Conservation (phyloP, 2,797 vertebrate species). For the Champsocephalus gunnari region DNA sequence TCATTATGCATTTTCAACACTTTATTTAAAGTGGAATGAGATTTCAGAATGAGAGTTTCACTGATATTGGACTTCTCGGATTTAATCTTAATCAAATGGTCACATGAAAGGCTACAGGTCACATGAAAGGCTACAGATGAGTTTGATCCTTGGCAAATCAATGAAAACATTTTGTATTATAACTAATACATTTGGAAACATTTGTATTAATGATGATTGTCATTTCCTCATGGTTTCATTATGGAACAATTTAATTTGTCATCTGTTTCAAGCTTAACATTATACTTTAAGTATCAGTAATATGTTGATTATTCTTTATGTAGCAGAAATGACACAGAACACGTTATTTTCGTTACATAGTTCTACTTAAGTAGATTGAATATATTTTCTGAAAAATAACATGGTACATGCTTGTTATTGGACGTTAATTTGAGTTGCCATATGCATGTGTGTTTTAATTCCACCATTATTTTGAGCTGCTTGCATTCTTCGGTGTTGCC, state of each 20-base stretch:
- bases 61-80: not conserved
- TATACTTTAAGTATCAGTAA: no score
- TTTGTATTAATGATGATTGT: not conserved
- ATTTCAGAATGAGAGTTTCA: not conserved
- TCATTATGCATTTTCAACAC: not conserved
- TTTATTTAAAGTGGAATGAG: not conserved
- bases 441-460: slow-evolving; percentile 25
- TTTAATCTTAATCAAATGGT: not conserved
- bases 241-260: no score
- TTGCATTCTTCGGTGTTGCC: not conserved
- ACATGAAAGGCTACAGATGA: not conserved
- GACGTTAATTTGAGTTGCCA: slow-evolving; percentile 10
- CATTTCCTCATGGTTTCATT: not conserved
- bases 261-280: no score
- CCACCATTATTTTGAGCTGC: slow-evolving; percentile 17
- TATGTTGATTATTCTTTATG: no score
- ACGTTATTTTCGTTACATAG: no score
- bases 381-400: not conserved
- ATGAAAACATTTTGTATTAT: not conserved
- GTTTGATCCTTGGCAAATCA: not conserved
- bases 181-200: not conserved
- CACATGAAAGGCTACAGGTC: not conserved
- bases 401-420: slow-evolving; percentile 3
- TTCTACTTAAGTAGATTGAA: no score
- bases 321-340: no score